Evolutionary conservation across 1,140 invertebrate species (phyloP).

Genomic region (Arctopsyche grandis): DNA sequence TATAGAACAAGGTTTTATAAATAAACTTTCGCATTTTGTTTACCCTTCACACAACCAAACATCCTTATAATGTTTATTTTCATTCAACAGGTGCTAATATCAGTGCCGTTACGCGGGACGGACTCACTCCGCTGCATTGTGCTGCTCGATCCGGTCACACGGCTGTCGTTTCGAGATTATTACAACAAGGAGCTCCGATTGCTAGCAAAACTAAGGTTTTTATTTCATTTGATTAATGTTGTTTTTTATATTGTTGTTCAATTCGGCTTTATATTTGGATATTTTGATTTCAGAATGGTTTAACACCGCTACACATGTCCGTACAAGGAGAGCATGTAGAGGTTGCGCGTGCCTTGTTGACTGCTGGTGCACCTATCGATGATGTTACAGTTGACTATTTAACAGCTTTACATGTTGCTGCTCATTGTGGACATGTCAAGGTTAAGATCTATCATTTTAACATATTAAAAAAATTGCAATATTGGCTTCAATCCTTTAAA

Average conservation of each 20-base stretch:
- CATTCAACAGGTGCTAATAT: constrained; percentile 80
- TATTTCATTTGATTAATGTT: constrained; percentile 2
- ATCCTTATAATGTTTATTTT: neutral
- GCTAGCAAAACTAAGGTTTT: constrained; percentile 96
- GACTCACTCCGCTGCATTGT: constrained; percentile 91
- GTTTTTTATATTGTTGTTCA: neutral
- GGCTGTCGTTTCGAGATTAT: constrained; percentile 90
- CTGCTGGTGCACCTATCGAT: constrained; percentile 95
- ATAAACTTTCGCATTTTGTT: neutral
- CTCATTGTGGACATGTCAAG: constrained; percentile 89
- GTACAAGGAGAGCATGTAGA: constrained; percentile 97
- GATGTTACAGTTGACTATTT: constrained; percentile 98
- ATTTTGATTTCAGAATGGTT: constrained; percentile 76
- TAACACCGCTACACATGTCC: constrained; percentile 92
- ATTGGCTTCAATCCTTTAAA: too few relatives aligned
- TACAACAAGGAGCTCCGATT: constrained; percentile 93
- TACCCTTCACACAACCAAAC: neutral
- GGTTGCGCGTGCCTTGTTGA: constrained; percentile 89
- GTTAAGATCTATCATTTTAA: constrained; percentile 50
- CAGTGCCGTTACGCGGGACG: constrained; percentile 94
- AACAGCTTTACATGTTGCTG: constrained; percentile 97
- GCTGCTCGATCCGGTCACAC: constrained; percentile 97
- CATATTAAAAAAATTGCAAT: too few relatives aligned
- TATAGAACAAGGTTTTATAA: constrained; percentile 61
- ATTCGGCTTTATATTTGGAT: neutral